Percentiles rank a stretch among this genome's conserved stretches.
Evolutionary conservation across 92 coral and sea anemone species (phyloP).

Genomic region (Parazoanthus darwini): DNA sequence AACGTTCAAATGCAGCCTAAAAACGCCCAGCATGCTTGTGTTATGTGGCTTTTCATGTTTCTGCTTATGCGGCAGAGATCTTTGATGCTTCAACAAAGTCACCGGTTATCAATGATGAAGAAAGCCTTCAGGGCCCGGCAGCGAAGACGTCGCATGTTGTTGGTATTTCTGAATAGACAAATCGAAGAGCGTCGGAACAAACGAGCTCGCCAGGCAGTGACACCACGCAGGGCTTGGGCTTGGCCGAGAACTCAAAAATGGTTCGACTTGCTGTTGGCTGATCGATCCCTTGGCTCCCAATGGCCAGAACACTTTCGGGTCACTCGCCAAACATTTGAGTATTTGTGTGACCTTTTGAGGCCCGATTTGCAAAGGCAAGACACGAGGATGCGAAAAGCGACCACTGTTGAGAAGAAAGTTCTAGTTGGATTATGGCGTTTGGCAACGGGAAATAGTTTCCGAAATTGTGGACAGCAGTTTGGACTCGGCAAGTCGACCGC

Average conservation of each 20-base stretch:
- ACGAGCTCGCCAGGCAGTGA: not conserved
- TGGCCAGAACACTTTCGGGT: constrained; percentile 62
- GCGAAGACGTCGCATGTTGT: constrained; percentile 45
- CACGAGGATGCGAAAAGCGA: constrained; percentile 55
- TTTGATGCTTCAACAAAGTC: constrained; percentile 18
- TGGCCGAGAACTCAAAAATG: constrained; percentile 62
- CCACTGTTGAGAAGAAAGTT: constrained; percentile 51
- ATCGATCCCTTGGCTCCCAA: constrained; percentile 28
- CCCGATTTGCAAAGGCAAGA: constrained; percentile 49
- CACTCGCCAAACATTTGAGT: constrained; percentile 59
- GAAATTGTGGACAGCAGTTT: constrained; percentile 52
- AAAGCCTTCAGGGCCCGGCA: constrained; percentile 41
- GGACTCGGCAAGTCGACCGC: constrained; percentile 59
- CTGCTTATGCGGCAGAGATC: not conserved
- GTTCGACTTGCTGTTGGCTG: constrained; percentile 39
- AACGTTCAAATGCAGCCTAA: not conserved
- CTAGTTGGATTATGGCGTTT: constrained; percentile 50
- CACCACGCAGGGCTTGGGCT: constrained; percentile 53
- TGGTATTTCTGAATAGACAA: constrained; percentile 6
- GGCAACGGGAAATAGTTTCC: constrained; percentile 48
- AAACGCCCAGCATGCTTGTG: not conserved
- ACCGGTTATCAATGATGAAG: constrained; percentile 13
- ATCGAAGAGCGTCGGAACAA: not conserved
- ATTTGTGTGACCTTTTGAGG: constrained; percentile 51
- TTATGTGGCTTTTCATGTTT: constrained; percentile 5